Evolutionary conservation across 2,888 invertebrate genomes (phyloP), one percentile per base, ranked within the genome.

Genomic region (Cryptocephalus moraei): DNA sequence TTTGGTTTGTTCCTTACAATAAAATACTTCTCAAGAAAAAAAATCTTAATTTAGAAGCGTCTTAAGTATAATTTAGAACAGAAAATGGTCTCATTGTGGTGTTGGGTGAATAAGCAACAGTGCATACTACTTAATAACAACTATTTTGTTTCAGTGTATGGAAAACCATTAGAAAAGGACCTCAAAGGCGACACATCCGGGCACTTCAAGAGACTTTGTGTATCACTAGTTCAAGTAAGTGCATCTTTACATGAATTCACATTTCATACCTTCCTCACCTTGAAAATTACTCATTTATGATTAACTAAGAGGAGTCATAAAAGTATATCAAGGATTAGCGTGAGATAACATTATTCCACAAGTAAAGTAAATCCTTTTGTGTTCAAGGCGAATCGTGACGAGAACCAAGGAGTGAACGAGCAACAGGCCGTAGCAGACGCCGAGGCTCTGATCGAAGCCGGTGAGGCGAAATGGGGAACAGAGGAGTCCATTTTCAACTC

Each of bases 121-220:
- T 22, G 22, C n/a, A n/a, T n/a, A n/a, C n/a, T 22, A 22, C 22
- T 22, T n/a, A n/a, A 22, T 4, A 22, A 22, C 3, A 22, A 40
- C 8, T 12, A 46, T 46, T 55, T 48, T 54, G 54, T 69, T 70
- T 48, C 68, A 90, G 91, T 91, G 64, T 92, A 86, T 70, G 83
- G 82, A 58, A 87, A 82, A 68, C 70, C 81, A 49, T 72, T 95
- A 54, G 94, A 94, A 66, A 81, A 82, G 8, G 92, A 92, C 65
- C 74, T 95, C 59, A 86, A 86, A 66, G 89, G 86, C 44, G 96
- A 96, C 69, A 93, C 94, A 8, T 92, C 92, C 9, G 95, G 95
- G n/a, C 88, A 91, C 70, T 96, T 96, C 74, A 89, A 90, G 73
- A 80, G 92, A 49, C 77, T 96, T 43, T 82, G 93, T 60, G 86